Conservation (phyloP, 2,797 vertebrate species). For the Melanotaenia nigrans region DNA sequence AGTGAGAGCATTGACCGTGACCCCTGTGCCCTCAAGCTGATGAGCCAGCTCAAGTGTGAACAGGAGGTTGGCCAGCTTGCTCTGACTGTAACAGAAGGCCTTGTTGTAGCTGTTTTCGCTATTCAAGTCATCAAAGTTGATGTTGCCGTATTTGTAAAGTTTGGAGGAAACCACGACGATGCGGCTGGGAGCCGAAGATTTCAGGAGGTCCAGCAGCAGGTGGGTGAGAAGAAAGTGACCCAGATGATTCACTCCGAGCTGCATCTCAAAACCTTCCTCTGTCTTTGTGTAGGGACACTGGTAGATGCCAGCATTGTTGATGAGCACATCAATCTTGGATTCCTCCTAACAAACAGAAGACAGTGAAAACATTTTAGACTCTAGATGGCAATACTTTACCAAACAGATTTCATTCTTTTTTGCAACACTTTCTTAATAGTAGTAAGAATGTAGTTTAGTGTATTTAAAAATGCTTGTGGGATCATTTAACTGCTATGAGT, state of each 20-base stretch:
- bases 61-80: conserved; percentile 94
- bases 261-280: conserved; percentile 95
- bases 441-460: neutral
- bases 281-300: conserved; percentile 94
- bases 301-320: conserved; percentile 96
- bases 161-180: conserved; percentile 93
- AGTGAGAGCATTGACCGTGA: conserved; percentile 91
- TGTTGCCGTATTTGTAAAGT: conserved; percentile 93
- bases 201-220: conserved; percentile 90
- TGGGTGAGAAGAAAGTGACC: conserved; percentile 95
- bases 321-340: conserved; percentile 88
- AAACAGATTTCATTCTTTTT: neutral
- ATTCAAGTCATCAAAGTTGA: conserved; percentile 95
- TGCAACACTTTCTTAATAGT: neutral
- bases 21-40: conserved; percentile 86
- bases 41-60: conserved; percentile 88
- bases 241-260: conserved; percentile 94
- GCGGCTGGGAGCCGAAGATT: conserved; percentile 89
- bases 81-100: conserved; percentile 92
- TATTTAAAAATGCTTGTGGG: neutral
- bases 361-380: conserved; percentile 3
- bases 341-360: conserved; percentile 72
- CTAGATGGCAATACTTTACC: neutral
- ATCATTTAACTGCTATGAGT: neutral
- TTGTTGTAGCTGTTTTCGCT: conserved; percentile 90